Percentiles rank a stretch among this genome's conserved stretches.
Evolutionary conservation across 2,113 vertebrate genomes (phyloP).

Genomic region (Anguilla japonica): DNA sequence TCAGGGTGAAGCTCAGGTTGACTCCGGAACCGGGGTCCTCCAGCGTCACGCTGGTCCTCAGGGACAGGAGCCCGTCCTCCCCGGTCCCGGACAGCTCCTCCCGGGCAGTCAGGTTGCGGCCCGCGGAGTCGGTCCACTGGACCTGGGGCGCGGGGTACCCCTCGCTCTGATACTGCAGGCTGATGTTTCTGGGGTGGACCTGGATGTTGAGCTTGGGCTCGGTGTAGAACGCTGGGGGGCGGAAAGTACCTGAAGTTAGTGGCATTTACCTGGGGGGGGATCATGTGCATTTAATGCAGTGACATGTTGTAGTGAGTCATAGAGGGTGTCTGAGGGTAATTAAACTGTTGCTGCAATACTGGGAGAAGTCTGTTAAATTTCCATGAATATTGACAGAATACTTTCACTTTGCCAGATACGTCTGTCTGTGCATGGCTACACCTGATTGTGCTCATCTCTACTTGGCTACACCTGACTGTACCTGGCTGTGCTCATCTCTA

Average conservation of each 20-base stretch:
- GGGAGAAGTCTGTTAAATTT: too few relatives aligned
- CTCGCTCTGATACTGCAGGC: constrained; percentile 34
- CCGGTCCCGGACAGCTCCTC: neutral
- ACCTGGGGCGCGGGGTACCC: constrained; percentile 42
- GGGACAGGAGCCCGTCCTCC: constrained; percentile 13
- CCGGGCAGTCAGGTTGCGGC: constrained; percentile 12
- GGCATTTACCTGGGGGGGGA: too few relatives aligned
- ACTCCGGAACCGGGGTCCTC: neutral
- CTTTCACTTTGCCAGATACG: too few relatives aligned
- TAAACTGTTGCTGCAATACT: neutral
- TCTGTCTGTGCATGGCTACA: too few relatives aligned
- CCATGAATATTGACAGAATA: too few relatives aligned
- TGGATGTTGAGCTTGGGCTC: constrained; percentile 42
- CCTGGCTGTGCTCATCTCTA: too few relatives aligned
- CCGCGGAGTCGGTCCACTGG: constrained; percentile 27
- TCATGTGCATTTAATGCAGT: too few relatives aligned
- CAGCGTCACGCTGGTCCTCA: constrained; percentile 27
- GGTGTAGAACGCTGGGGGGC: constrained; percentile 35
- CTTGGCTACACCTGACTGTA: too few relatives aligned
- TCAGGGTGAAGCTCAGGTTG: constrained; percentile 40
- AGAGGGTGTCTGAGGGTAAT: too few relatives aligned
- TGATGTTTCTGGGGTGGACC: neutral
- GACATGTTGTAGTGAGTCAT: too few relatives aligned
- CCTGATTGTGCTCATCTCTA: too few relatives aligned
- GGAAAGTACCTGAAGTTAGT: neutral